Evolutionary conservation across 2,888 invertebrate genomes (phyloP).

Genomic region (Drosophila parthenogenetica): DNA sequence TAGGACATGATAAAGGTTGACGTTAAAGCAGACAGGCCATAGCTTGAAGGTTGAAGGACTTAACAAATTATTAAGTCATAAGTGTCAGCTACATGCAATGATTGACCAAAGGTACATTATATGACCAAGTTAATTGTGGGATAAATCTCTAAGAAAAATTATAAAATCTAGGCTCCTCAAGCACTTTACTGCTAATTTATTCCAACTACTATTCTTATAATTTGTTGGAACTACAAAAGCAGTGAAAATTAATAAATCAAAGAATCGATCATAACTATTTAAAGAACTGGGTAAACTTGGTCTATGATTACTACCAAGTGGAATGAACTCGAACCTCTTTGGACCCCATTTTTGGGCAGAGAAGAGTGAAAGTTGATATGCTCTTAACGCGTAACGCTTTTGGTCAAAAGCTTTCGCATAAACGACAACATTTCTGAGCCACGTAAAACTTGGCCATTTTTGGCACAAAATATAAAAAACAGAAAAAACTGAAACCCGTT

Average conservation of each 20-base stretch:
- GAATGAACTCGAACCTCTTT: slow-evolving; percentile 16
- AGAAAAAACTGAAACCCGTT: slow-evolving; percentile 24
- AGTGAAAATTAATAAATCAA: too few relatives aligned
- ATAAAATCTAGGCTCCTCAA: too few relatives aligned
- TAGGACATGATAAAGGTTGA: slow-evolving; percentile 39
- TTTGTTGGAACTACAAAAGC: too few relatives aligned
- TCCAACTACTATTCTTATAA: too few relatives aligned
- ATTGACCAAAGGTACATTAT: too few relatives aligned
- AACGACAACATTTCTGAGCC: slow-evolving; percentile 40
- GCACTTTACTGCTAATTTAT: too few relatives aligned
- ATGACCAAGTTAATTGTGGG: too few relatives aligned
- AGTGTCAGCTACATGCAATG: slow-evolving; percentile 32
- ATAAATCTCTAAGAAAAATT: too few relatives aligned
- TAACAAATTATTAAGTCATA: slow-evolving; percentile 44
- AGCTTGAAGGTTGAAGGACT: slow-evolving; percentile 34
- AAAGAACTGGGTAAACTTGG: background rate
- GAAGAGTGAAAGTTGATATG: slow-evolving; percentile 32
- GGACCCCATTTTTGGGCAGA: background rate
- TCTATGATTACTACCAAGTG: background rate
- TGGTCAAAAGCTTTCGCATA: slow-evolving; percentile 67
- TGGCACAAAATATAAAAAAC: slow-evolving; percentile 20
- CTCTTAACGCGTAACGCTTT: slow-evolving; percentile 41
- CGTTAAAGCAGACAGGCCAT: slow-evolving; percentile 38
- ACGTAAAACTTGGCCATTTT: slow-evolving; percentile 60
- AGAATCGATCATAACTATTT: slow-evolving; percentile 3